Base-by-base conservation (phyloP, 2,888 invertebrate species). In the Noctua janthe region DNA sequence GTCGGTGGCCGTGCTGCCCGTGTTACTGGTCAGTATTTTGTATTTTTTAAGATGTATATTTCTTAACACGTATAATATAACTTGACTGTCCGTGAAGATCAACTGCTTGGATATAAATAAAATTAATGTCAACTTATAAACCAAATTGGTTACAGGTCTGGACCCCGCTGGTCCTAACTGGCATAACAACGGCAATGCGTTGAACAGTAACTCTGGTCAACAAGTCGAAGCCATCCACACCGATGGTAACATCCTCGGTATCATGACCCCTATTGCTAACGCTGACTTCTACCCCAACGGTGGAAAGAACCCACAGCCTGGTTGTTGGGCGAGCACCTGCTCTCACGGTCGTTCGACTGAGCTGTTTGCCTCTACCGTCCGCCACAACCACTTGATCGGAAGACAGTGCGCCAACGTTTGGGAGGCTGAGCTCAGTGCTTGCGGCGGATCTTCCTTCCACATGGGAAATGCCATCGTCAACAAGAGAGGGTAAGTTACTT, bases 281-380 rank as follows among this genome's bases (percentile, higher is more conserved):
- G 91, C 91, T n/a, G 93, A 95, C 85, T 95, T 95, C 90, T 95
- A 94, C 82, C 94, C 94, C 15, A 95, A 95, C 73, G 94, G 94
- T 29, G 95, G 95, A 47, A 92, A 83, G 74, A 91, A 92, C 82
- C 90, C 90, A 7, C 95, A 95, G 82, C 95, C 96, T 47, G 96
- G 95, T 3, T 95, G 95, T 80, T 81, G 82, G 85, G 13, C 89
- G 17, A 94, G 91, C 80, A 91, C 91, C 11, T 95, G 95, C 83
- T 95, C 95, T 7, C 96, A 96, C 81, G 89, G 92, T 8, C 93
- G 95, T 15, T 87, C 95, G 0, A 82, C 87, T 49, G 90, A 93
- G 15, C 87, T 95, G 7, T 94, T 94, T 75, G 95, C 94, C 0
- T 85, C 94, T 10, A 94, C 91, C 54, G 91, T 95, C 6, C 90